These are phyloP conservation scores for Lacanobia oleracea DNA, from an alignment of 2,888 invertebrate species.

Conservation along the genomic window DNA sequence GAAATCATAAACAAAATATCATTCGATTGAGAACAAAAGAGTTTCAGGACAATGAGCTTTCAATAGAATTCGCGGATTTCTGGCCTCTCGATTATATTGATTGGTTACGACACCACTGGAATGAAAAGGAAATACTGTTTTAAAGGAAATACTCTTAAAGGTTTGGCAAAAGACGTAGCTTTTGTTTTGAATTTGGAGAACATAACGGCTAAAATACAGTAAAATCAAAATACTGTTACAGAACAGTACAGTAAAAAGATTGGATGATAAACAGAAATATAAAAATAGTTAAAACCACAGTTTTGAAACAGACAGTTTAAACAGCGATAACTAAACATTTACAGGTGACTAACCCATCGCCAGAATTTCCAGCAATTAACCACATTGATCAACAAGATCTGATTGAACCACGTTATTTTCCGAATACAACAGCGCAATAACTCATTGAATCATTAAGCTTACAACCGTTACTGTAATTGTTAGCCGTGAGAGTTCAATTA, in stretches of 20 bases:
- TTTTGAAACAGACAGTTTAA: constrained; percentile 24
- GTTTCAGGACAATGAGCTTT: constrained; percentile 65
- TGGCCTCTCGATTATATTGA: constrained; percentile 74
- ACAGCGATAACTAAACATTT: constrained; percentile 31
- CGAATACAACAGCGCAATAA: constrained; percentile 68
- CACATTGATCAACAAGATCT: constrained; percentile 57
- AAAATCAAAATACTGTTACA: too few species aligned
- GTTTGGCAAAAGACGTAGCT: constrained; percentile 3
- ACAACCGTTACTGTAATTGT: constrained; percentile 78
- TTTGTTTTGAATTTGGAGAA: constrained; percentile 1
- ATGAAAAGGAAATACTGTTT: constrained; percentile 54
- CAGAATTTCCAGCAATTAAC: constrained; percentile 48
- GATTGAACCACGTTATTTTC: constrained; percentile 65
- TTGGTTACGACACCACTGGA: constrained; percentile 68
- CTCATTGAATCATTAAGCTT: constrained; percentile 79
- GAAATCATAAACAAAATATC: constrained; percentile 70
- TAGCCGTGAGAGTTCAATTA: constrained; percentile 79
- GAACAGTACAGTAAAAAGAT: constrained; percentile 1
- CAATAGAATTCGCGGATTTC: constrained; percentile 62
- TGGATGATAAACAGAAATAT: neutral
- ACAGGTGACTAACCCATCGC: constrained; percentile 38
- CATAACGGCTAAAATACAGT: constrained; percentile 9
- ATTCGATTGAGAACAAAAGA: constrained; percentile 72
- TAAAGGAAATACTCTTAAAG: constrained; percentile 26
- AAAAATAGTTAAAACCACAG: constrained; percentile 20